Evolutionary conservation across 2,797 vertebrate species (phyloP).

Genomic region (Hypotaenidia philippensis): DNA sequence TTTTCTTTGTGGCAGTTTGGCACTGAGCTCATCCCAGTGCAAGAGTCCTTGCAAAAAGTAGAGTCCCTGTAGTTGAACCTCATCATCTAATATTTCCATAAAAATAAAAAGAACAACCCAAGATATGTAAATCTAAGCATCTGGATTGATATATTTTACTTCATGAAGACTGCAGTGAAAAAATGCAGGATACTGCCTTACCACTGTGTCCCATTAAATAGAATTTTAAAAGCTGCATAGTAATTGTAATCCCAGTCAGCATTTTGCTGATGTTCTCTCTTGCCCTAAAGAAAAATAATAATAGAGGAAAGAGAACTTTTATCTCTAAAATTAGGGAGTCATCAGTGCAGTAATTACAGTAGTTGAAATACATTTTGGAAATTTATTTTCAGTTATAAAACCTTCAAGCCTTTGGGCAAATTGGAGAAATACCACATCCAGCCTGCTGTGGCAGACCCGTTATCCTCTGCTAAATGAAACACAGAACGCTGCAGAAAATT

Average conservation of each 20-base stretch:
- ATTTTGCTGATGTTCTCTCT: background rate
- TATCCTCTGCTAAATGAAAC: background rate
- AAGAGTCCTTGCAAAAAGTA: background rate
- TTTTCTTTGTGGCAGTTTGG: background rate
- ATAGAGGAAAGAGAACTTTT: background rate
- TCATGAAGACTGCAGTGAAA: background rate
- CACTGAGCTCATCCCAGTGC: background rate
- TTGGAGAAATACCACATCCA: background rate
- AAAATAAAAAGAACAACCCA: background rate
- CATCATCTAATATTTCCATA: background rate
- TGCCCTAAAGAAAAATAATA: background rate
- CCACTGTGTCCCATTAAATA: background rate
- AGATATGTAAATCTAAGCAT: background rate
- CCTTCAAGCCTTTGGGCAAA: background rate
- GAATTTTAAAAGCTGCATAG: background rate
- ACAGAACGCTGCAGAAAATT: background rate
- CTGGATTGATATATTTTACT: background rate
- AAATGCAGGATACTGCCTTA: background rate
- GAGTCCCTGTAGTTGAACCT: rapidly evolving
- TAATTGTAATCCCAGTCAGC: background rate
- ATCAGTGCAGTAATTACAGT: background rate
- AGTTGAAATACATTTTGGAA: conserved; percentile 10
- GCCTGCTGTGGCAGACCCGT: background rate
- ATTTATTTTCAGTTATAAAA: background rate
- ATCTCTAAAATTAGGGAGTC: background rate